phyloP scores from a whole-genome alignment of 2,797 vertebrate species.

The Anguilla obscura region DNA sequence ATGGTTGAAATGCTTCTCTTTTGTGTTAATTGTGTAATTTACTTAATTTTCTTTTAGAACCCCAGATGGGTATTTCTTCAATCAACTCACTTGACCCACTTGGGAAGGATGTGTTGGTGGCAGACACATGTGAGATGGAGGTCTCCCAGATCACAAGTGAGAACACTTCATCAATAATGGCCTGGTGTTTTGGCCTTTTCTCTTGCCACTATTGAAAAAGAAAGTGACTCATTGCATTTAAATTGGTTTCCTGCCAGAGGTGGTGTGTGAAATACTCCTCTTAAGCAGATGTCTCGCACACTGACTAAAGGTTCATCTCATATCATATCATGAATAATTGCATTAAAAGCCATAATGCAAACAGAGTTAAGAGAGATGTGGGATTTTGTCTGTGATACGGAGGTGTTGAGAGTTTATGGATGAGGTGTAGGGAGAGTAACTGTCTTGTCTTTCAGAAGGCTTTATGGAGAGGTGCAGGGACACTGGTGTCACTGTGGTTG shows the following conservation, averaged over 20 bases:
- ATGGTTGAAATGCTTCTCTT: not conserved
- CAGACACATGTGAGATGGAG: slow-evolving; percentile 84
- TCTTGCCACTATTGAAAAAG: too few relatives aligned
- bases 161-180: not conserved
- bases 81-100: slow-evolving; percentile 46
- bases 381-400: not conserved
- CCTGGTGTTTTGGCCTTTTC: too few relatives aligned
- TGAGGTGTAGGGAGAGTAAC: not conserved
- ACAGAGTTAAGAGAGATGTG: not conserved
- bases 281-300: too few relatives aligned
- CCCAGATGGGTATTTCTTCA: slow-evolving; percentile 31
- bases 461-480: slow-evolving; percentile 44
- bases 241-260: too few relatives aligned
- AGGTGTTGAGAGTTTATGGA: not conserved
- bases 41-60: slow-evolving; percentile 40
- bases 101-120: slow-evolving; percentile 75
- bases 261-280: too few relatives aligned
- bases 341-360: not conserved
- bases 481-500: slow-evolving; percentile 59
- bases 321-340: not conserved
- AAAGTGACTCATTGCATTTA: too few relatives aligned
- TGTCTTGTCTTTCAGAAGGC: slow-evolving; percentile 63
- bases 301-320: too few relatives aligned
- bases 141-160: slow-evolving; percentile 66
- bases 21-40: slow-evolving; percentile 1